These are phyloP conservation scores for Cyprinodon tularosa DNA, from an alignment of 2,113 vertebrate genomes.

Conservation along the genomic window DNA sequence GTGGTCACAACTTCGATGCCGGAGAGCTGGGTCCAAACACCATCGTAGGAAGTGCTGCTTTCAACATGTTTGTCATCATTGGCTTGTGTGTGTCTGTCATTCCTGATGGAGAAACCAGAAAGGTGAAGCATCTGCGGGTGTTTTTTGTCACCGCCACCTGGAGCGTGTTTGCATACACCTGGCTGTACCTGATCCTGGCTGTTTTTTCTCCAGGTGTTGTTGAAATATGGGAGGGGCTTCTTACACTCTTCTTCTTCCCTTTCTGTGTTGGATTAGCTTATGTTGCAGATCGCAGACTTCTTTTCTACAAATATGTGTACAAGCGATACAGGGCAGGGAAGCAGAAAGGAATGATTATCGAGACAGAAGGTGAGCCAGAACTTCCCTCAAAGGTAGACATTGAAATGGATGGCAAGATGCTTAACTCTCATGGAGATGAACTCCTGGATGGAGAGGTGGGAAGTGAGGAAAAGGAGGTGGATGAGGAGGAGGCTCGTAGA, in stretches of 20 bases:
- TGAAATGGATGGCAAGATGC: constrained; percentile 90
- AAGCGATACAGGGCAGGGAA: constrained; percentile 93
- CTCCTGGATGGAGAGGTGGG: constrained; percentile 83
- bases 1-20: constrained; percentile 90
- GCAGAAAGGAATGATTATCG: constrained; percentile 92
- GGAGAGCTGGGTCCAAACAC: constrained; percentile 96
- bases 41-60: constrained; percentile 97
- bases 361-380: constrained; percentile 91
- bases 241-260: constrained; percentile 96
- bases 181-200: constrained; percentile 96
- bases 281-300: constrained; percentile 92
- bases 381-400: constrained; percentile 86
- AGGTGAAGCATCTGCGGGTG: constrained; percentile 94
- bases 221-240: constrained; percentile 95
- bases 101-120: constrained; percentile 90
- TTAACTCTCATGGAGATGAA: constrained; percentile 85
- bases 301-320: constrained; percentile 95
- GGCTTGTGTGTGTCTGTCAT: constrained; percentile 94
- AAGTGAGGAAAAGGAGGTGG: constrained; percentile 83
- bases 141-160: constrained; percentile 96
- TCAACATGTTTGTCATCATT: constrained; percentile 99
- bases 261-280: constrained; percentile 94
- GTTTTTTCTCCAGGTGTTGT: constrained; percentile 92
- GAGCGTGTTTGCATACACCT: constrained; percentile 97
- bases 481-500: constrained; percentile 89